Base-by-base conservation (phyloP, 2,113 vertebrate species). In the Saguinus midas region DNA sequence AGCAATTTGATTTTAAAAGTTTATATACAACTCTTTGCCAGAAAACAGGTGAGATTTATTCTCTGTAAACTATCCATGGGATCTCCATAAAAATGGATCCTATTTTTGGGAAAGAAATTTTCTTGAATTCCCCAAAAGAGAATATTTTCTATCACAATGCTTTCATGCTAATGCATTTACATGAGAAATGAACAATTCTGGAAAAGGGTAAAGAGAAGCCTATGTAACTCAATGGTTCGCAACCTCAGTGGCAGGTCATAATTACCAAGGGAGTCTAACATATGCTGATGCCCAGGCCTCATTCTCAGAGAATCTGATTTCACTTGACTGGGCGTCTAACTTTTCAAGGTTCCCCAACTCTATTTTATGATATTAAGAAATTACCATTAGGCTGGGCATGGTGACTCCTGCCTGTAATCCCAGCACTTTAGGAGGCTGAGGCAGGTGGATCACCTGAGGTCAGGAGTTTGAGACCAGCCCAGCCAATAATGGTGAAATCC, bases 101-200 rank as follows among this genome's bases (percentile, higher is more conserved):
- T 70, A 43, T 57, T 13, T 13, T 66, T 81, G 91, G 40, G 23
- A 11, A 55, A 76, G 57, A 23, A 68, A 37, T 79, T 45, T 37
- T 78, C 43, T 91, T 58, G 92, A 70, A 76, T 73, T 83, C 3
- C 12, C 32, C 37, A 27, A 90, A 75, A 92, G 68, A 93, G 48
- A 87, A 58, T 58, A 70, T 87, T 91, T 90, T 37, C 50, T 78
- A 90, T 86, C 20, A 86, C 1, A 78, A 55, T 48, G 79, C 35
- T 61, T 66, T 87, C 43, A 95, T 32, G 66, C 32, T 84, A 89
- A 85, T 3, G 16, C 29, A 95, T 37, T 87, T 86, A 85, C 81
- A 70, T 29, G 18, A n/a, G 21, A 86, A 96, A 95, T 43, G 48
- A 96, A 68, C n/a, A 84, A 95, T 91, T 85, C 70, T 91, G 29